Conservation (phyloP, 2,113 vertebrate genomes). For the Halcyon senegalensis region DNA sequence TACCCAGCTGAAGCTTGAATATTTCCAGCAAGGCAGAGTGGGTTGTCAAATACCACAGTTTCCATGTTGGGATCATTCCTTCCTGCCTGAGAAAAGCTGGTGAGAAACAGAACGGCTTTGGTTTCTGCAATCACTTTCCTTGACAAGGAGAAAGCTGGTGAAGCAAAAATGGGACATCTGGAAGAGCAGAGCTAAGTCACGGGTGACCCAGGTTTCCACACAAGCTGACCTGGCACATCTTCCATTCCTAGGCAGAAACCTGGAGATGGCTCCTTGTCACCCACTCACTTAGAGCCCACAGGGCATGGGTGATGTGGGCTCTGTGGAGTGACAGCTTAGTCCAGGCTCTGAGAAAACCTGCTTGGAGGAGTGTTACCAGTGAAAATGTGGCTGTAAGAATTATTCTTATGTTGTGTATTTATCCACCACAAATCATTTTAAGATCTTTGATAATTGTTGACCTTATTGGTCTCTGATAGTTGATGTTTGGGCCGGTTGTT, state of each 20-base stretch:
- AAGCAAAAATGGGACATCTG: constrained; percentile 9
- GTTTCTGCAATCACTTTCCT: background rate
- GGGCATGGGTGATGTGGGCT: background rate
- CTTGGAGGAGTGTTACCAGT: background rate
- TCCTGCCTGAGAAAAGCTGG: constrained; percentile 42
- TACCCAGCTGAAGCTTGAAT: constrained; percentile 32
- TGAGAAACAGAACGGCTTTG: constrained; percentile 21
- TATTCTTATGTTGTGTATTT: background rate
- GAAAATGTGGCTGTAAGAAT: background rate
- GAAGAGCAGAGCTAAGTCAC: background rate
- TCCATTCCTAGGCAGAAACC: background rate
- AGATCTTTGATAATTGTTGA: background rate
- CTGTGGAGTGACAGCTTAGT: background rate
- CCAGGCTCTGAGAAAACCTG: background rate
- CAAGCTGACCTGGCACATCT: background rate
- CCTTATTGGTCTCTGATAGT: background rate
- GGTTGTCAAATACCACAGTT: constrained; percentile 46
- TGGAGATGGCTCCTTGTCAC: background rate
- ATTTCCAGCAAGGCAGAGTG: constrained; percentile 47
- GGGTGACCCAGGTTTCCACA: background rate
- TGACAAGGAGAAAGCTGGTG: constrained; percentile 3
- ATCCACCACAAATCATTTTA: background rate
- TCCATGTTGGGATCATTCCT: constrained; percentile 19
- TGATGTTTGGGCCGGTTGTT: background rate
- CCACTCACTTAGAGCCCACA: background rate